These are phyloP conservation scores for Verasper variegatus DNA, from an alignment of 2,113 vertebrate genomes.

Conservation along the genomic window DNA sequence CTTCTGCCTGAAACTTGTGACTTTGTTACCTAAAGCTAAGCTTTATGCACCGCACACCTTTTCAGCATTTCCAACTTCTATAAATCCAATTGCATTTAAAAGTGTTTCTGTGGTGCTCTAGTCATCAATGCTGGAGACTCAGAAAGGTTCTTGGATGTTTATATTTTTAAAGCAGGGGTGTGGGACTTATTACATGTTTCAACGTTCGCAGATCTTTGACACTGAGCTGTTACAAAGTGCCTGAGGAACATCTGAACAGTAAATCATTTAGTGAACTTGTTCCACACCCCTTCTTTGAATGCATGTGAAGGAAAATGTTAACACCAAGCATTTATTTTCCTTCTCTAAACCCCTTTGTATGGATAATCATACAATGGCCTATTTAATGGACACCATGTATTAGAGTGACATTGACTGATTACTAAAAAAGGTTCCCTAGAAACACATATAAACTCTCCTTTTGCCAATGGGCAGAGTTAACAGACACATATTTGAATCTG, in stretches of 20 bases:
- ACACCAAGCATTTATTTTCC: constrained; percentile 3
- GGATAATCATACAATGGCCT: constrained; percentile 24
- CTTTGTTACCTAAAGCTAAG: background rate
- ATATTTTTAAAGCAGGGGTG: constrained; percentile 27
- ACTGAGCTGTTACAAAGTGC: background rate
- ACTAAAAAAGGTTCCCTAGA: background rate
- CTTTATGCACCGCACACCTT: background rate
- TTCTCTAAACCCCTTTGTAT: constrained; percentile 18
- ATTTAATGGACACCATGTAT: constrained; percentile 49
- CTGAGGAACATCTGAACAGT: background rate
- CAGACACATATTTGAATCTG: background rate
- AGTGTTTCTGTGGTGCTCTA: background rate
- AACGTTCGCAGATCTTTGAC: background rate
- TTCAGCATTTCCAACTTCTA: constrained; percentile 1
- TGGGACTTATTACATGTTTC: background rate
- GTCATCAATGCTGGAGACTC: background rate
- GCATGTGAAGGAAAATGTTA: constrained; percentile 7
- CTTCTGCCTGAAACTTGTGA: background rate
- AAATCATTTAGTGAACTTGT: background rate
- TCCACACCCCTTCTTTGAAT: constrained; percentile 33
- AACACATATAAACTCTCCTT: background rate
- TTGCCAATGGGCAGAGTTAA: background rate
- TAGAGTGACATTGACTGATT: constrained; percentile 11
- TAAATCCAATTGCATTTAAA: background rate
- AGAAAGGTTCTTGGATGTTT: background rate